These are phyloP conservation scores for Brachionus sp. DNA, from an alignment of 1,140 invertebrate genomes.

Conservation along the genomic window DNA sequence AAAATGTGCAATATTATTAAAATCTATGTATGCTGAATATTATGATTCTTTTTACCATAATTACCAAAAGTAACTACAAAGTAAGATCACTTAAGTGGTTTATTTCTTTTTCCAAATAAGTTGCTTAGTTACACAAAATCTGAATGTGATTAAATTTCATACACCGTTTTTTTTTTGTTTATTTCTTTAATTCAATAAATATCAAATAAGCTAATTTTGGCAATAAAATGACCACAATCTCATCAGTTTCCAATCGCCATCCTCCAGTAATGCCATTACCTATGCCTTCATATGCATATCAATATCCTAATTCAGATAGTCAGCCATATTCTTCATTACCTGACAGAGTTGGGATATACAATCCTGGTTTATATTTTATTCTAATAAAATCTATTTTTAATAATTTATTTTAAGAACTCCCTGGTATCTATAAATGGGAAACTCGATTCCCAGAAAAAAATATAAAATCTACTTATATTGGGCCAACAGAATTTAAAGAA, in stretches of 20 bases:
- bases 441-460: slow-evolving; percentile 33
- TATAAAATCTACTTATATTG: slow-evolving; percentile 40
- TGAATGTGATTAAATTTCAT: neutral
- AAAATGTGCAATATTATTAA: neutral
- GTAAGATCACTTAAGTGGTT: neutral
- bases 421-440: slow-evolving; percentile 41
- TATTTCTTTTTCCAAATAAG: neutral
- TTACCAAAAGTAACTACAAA: neutral
- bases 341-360: slow-evolving; percentile 32
- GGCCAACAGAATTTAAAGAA: slow-evolving; percentile 23
- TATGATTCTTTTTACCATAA: neutral
- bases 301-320: slow-evolving; percentile 43
- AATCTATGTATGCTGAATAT: neutral
- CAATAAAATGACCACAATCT: neutral
- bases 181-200: neutral
- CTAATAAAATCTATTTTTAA: neutral
- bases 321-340: slow-evolving; percentile 36
- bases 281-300: slow-evolving; percentile 42
- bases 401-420: neutral
- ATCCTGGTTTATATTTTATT: neutral
- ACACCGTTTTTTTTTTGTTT: neutral
- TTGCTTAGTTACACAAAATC: neutral
- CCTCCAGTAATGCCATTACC: slow-evolving; percentile 34
- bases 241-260: neutral
- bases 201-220: neutral